Evolutionary conservation across 2,888 invertebrate genomes (phyloP), one percentile per base, ranked within the genome.

Genomic region (Melipona beecheii): DNA sequence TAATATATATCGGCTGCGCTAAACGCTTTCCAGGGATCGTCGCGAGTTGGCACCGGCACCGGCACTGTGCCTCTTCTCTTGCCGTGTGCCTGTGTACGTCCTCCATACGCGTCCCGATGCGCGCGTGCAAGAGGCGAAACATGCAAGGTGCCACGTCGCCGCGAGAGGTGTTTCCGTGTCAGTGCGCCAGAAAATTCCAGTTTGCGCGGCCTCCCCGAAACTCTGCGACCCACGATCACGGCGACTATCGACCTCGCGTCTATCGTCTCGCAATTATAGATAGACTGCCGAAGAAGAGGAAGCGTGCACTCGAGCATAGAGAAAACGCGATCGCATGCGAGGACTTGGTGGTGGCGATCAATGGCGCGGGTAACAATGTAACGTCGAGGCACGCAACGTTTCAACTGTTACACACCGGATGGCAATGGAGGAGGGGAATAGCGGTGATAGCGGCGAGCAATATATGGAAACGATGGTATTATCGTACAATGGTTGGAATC

Each of bases 1-100:
- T 93, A 92, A 93, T 93, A 90, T 93, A 90, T 91, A 92, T 92
- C 88, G 89, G 90, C 89, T 90, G 81, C 62, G 89, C 90, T 91
- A 91, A 92, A 92, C 91, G 91, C 88, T 92, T 90, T 90, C 88
- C 81, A 85, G 80, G 78, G 80, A 86, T 85, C 85, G 83, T 66
- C 85, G 43, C 43, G 74, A 71, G 56, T 87, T 81, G 82, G 77
- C 87, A 76, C 72, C 78, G 80, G 68, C 73, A 43, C 71, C 78
- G 80, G 68, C 73, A 43, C 71, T 76, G 74, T 74, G n/a, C 1
- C 27, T 84, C 81, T 66, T 60, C 68, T 71, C 70, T 56, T 19
- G 56, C 64, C 56, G 21, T 79, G 65, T 72, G 65, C 60, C n/a
- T 72, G 65, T 64, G 31, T 43, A 36, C 74, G 86, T 81, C 76